These are phyloP conservation scores for Mesitornis unicolor DNA, from an alignment of 2,113 vertebrate genomes.

Conservation along the genomic window DNA sequence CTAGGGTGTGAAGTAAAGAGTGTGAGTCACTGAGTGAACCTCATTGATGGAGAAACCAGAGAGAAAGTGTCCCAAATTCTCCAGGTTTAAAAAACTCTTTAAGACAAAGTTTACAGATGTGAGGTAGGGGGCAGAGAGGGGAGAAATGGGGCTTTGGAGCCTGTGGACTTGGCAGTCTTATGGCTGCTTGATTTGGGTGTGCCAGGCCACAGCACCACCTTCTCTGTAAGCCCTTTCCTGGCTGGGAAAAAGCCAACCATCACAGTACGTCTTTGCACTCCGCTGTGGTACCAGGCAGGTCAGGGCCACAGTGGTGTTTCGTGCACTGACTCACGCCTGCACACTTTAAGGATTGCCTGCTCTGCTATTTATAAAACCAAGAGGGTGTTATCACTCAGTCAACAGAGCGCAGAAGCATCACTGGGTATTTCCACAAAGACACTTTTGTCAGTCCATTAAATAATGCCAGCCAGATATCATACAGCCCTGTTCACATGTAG, in stretches of 20 bases:
- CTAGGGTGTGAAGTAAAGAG: conserved; percentile 56
- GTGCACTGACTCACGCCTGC: neutral
- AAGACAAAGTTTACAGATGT: neutral
- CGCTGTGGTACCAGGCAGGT: neutral
- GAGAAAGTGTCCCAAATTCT: conserved; percentile 19
- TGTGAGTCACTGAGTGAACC: conserved; percentile 50
- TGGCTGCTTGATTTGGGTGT: neutral
- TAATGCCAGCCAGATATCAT: neutral
- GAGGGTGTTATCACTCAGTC: neutral
- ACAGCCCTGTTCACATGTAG: neutral
- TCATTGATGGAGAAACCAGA: conserved; percentile 57
- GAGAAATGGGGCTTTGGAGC: neutral
- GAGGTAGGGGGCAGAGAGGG: neutral
- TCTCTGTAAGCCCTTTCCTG: neutral
- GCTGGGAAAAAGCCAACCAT: neutral
- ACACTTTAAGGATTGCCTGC: neutral
- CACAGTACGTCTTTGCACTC: neutral
- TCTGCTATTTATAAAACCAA: neutral
- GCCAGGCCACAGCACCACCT: too few species aligned
- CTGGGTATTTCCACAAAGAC: neutral
- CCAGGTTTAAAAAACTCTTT: neutral
- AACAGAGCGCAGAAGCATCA: neutral
- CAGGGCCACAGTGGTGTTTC: neutral
- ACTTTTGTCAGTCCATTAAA: neutral
- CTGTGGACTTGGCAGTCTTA: neutral